These are phyloP conservation scores for Moxostoma hubbsi DNA, from an alignment of 2,797 vertebrate species.

Conservation along the genomic window DNA sequence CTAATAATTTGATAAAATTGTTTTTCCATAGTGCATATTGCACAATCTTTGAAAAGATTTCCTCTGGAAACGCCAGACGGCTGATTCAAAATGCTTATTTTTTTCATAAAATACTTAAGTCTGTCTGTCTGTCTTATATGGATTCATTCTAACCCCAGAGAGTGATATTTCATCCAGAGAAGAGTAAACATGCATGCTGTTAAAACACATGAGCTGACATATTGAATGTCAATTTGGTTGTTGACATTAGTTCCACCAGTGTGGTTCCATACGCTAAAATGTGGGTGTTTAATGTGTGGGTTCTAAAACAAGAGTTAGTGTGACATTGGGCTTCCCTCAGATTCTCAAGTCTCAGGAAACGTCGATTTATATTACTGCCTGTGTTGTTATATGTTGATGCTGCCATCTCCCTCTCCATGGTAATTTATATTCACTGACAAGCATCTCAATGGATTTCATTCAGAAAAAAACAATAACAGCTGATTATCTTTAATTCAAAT, in stretches of 20 bases:
- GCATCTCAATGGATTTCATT: not conserved
- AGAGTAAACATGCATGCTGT: conserved; percentile 44
- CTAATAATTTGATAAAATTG: conserved; percentile 18
- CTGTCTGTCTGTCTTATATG: not conserved
- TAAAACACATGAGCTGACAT: conserved; percentile 66
- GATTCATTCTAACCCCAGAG: conserved; percentile 39
- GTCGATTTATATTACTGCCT: not conserved
- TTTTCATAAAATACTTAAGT: conserved; percentile 39
- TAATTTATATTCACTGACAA: not conserved
- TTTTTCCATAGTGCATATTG: conserved; percentile 16
- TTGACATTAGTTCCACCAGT: conserved; percentile 62
- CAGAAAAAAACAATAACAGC: not conserved
- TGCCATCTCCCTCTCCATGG: not conserved
- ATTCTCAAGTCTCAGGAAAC: no score
- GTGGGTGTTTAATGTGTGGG: no score
- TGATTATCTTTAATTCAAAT: not conserved
- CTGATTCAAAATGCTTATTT: conserved; percentile 15
- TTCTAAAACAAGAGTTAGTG: no score
- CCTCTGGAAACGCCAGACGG: not conserved
- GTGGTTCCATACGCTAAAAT: conserved; percentile 41
- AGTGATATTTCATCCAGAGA: conserved; percentile 42
- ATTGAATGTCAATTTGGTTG: conserved; percentile 69
- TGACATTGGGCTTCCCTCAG: no score
- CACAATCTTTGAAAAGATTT: conserved; percentile 30
- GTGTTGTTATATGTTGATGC: not conserved